phyloP scores from a whole-genome alignment of 2,113 vertebrate genomes.

The Apteryx mantelli region DNA sequence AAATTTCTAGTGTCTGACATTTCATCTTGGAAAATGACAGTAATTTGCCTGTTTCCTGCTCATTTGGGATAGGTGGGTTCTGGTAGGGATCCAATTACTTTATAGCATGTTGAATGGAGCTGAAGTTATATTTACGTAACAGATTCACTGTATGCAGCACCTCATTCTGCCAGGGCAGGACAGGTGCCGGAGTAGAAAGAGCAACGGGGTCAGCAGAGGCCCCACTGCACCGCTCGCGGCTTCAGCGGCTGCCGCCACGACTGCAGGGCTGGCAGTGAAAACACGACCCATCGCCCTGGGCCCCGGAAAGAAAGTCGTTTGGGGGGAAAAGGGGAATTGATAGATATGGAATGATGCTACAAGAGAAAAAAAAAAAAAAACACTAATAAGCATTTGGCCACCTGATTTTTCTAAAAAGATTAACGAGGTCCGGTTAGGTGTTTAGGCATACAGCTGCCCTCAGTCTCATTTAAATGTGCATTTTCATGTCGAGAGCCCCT shows the following conservation, averaged over 20 bases:
- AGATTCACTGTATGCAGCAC: background rate
- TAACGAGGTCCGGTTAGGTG: background rate
- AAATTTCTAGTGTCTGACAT: background rate
- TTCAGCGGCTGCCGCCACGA: background rate
- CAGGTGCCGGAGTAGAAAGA: background rate
- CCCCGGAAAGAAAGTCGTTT: background rate
- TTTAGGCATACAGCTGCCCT: background rate
- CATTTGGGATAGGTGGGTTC: background rate
- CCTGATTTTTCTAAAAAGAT: background rate
- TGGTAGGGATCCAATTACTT: rapidly evolving
- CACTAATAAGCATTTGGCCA: background rate
- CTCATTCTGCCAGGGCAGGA: background rate
- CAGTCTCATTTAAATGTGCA: background rate
- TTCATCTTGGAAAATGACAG: background rate
- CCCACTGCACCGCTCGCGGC: background rate
- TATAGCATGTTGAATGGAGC: background rate
- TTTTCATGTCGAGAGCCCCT: background rate
- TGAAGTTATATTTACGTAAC: background rate
- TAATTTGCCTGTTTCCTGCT: background rate
- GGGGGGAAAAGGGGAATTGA: background rate
- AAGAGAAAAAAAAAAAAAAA: background rate
- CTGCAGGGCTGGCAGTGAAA: background rate
- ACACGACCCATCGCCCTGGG: background rate
- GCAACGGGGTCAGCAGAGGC: background rate
- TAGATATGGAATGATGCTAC: background rate